Base-by-base conservation (phyloP, 2,797 vertebrate species). In the Urosaurus nigricauda region DNA sequence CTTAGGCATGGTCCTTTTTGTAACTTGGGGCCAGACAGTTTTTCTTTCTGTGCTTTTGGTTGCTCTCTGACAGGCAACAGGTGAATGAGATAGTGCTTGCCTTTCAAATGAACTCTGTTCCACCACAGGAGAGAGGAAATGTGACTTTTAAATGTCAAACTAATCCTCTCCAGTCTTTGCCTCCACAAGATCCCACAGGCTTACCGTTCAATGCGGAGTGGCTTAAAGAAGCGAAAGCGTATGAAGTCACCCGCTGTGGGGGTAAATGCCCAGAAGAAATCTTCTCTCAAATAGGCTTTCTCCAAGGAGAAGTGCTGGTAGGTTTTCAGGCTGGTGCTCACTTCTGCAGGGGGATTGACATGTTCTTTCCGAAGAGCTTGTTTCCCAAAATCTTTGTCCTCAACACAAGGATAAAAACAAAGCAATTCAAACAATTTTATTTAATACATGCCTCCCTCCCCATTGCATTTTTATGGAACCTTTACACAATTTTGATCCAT, bases 231-330 rank as follows among this genome's bases (percentile, higher is more conserved):
- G 63, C 99, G 97, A 90, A 99, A 98, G 87, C 98, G 97, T 93
- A 99, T 98, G 95, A 99, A 99, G 96, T 99, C 99, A 24, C 98
- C 98, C 0, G 98, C 98, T 0, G 98, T 97, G 0, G 99, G 99
- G 0, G 99, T 99, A 96, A 99, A 99, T 77, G 99, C 99, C 99
- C 99, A 99, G 97, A 99, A 99, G 97, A 99, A 99, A 94, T 99
- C 99, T 95, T 99, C 98, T 0, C 98, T 97, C 88, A 98, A 96
- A 96, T 99, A 99, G 92, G 99, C 98, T 93, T 99, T 99, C 97
- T 99, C 99, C 96, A 99, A 94, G 40, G 99, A 99, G 97, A 99
- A 99, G 96, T 99, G 99, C 97, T 99, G 99, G 97, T 99, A 99
- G 17, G 98, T 99, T 97, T 99, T 99, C 95, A 99, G 97, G 96